Percentiles rank a stretch among this genome's conserved stretches.
phyloP scores from a whole-genome alignment of 2,888 invertebrate genomes.

The Lycocerus yunnanus region DNA sequence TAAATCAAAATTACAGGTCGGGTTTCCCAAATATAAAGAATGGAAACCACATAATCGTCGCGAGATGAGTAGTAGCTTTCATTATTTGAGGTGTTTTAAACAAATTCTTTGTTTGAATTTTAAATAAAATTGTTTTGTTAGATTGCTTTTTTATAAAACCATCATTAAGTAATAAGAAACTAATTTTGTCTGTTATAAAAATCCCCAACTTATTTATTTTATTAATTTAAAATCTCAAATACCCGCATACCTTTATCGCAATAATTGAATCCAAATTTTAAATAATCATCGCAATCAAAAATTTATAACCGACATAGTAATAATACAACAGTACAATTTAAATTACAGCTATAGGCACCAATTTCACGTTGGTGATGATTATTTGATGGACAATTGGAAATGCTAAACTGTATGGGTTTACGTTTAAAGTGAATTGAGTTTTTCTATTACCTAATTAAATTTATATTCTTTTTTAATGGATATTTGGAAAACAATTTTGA shows the following conservation, averaged over 20 bases:
- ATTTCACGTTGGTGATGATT: conserved; percentile 14
- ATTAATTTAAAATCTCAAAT: neutral
- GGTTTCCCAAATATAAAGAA: neutral
- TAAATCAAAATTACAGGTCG: neutral
- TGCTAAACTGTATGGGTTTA: conserved; percentile 6
- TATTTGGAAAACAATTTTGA: neutral
- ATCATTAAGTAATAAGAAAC: neutral
- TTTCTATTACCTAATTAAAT: neutral
- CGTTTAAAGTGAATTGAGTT: neutral
- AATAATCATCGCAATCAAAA: conserved; percentile 10
- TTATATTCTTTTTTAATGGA: neutral
- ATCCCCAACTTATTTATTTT: neutral
- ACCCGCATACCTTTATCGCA: neutral
- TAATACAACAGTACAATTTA: conserved; percentile 7
- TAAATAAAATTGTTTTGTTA: neutral
- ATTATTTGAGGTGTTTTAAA: neutral
- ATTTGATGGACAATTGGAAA: conserved; percentile 10
- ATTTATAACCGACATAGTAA: conserved; percentile 2
- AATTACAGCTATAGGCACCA: conserved; percentile 10
- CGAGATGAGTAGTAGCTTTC: neutral
- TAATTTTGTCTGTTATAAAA: neutral
- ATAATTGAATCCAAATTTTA: neutral
- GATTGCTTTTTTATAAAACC: neutral
- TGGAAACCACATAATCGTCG: neutral
- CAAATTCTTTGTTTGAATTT: neutral